Evolutionary conservation across 2,888 invertebrate genomes (phyloP), one percentile per base, ranked within the genome.

Genomic region (Nemapogon koenigi): DNA sequence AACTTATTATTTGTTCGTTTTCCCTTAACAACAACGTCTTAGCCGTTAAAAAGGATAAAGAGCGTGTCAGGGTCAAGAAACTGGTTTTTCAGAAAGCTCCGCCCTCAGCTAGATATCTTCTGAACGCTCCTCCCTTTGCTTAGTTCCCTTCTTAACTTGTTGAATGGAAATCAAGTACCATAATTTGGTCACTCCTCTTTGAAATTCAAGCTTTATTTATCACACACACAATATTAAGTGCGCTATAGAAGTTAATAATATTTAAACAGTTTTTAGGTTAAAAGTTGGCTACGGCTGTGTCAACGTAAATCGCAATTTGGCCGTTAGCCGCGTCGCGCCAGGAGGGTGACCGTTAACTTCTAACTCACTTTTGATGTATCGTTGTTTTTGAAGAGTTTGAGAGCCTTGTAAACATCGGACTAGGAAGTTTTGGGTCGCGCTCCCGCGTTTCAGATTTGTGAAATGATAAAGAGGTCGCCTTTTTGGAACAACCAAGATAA

Each of bases 321-420:
- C 53, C 57, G 50, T 54, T n/a, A n/a, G n/a, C 6, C 14, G 53
- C 53, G 56, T 51, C 54, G 51, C 47, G 51, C 47, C 51, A 59
- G 61, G 59, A 59, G 59, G 54, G 16, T 57, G 53, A 54, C 62
- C 59, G 66, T 70, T 65, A 64, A 68, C 65, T 71, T 66, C 60
- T 64, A 68, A 71, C 64, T 71, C 62, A 66, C 67, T 75, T 73
- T 71, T 73, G 72, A 73, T 73, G 61, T 73, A 72, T 71, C 60
- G 68, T 60, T 70, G 68, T 72, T 75, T 71, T 68, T 67, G 61
- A 59, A 55, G 57, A 68, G 61, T 70, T 38, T 60, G 49, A 53
- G 56, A 54, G 55, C 59, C 61, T 61, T 69, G 61, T 67, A 66
- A 73, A 68, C 64, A 68, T 63, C 50, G 53, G 51, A 52, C 51